phyloP scores from a whole-genome alignment of 37 sponge, comb jelly and placozoan genomes.

The Lycopodina hypogea region DNA sequence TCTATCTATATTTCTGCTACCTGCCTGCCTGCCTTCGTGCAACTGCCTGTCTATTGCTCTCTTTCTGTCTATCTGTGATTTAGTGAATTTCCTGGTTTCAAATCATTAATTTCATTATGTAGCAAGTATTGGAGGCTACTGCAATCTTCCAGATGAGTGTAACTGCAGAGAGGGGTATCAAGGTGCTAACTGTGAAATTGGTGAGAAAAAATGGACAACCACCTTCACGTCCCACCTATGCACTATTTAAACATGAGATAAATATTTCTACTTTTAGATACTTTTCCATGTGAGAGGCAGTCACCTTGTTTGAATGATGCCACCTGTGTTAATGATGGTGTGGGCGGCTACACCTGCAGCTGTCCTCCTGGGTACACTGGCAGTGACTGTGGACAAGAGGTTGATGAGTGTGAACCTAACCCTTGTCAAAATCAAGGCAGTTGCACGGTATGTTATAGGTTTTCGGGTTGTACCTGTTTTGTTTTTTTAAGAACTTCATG shows the following conservation, averaged over 20 bases:
- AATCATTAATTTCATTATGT: not conserved
- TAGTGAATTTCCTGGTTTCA: not conserved
- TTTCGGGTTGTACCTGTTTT: too few species aligned
- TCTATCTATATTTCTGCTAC: too few species aligned
- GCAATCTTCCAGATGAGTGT: constrained; percentile 52
- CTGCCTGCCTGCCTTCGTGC: too few species aligned
- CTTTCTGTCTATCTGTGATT: not conserved
- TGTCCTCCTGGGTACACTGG: constrained; percentile 43
- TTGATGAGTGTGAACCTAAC: constrained; percentile 31
- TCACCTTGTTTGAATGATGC: constrained; percentile 46
- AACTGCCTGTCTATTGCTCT: not conserved
- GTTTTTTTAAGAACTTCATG: too few species aligned
- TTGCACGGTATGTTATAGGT: constrained; percentile 35
- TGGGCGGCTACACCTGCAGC: constrained; percentile 41
- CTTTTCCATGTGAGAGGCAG: constrained; percentile 28
- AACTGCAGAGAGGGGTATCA: constrained; percentile 59
- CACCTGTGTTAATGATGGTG: constrained; percentile 45
- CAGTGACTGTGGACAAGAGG: constrained; percentile 17
- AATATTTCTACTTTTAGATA: constrained; percentile 5
- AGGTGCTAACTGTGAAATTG: constrained; percentile 59
- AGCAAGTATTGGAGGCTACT: constrained; percentile 42
- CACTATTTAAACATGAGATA: not conserved
- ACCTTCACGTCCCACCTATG: not conserved
- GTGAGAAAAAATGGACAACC: not conserved
- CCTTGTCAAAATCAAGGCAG: constrained; percentile 16